A percentile compares a stretch with the other conserved stretches of the same genome.
phyloP scores from a whole-genome alignment of 2,888 invertebrate species.

The Diplazon laetatorius region DNA sequence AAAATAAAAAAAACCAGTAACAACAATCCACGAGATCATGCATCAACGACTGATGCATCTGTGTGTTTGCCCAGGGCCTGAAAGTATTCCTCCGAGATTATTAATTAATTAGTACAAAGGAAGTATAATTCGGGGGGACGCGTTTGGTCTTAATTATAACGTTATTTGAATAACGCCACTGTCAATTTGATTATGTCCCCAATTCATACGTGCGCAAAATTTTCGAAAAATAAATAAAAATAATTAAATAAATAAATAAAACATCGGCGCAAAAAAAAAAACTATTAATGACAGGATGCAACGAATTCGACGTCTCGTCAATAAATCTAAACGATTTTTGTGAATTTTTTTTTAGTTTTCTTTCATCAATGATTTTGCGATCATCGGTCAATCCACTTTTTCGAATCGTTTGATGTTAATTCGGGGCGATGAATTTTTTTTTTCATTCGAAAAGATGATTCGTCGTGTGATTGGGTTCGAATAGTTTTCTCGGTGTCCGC shows the following conservation, averaged over 20 bases:
- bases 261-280: constrained; percentile 1
- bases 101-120: constrained; percentile 55
- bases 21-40: constrained; percentile 19
- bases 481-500: constrained; percentile 49
- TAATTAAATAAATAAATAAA: constrained; percentile 12
- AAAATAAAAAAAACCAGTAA: constrained; percentile 7
- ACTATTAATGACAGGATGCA: constrained; percentile 33
- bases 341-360: background rate
- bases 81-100: constrained; percentile 59
- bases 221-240: no score
- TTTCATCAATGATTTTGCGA: constrained; percentile 18
- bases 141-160: constrained; percentile 14
- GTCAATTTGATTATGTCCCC: constrained; percentile 25
- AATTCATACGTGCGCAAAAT: background rate
- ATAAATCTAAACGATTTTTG: constrained; percentile 4
- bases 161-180: constrained; percentile 22
- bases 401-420: constrained; percentile 15
- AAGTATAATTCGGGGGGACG: constrained; percentile 34
- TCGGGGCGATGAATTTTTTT: background rate
- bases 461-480: constrained; percentile 48
- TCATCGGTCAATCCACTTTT: constrained; percentile 8
- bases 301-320: constrained; percentile 25
- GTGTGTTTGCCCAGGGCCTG: constrained; percentile 53
- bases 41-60: constrained; percentile 44
- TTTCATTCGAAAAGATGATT: constrained; percentile 28